Evolutionary conservation across 2,113 vertebrate species (phyloP).

Genomic region (Xiphias gladius): DNA sequence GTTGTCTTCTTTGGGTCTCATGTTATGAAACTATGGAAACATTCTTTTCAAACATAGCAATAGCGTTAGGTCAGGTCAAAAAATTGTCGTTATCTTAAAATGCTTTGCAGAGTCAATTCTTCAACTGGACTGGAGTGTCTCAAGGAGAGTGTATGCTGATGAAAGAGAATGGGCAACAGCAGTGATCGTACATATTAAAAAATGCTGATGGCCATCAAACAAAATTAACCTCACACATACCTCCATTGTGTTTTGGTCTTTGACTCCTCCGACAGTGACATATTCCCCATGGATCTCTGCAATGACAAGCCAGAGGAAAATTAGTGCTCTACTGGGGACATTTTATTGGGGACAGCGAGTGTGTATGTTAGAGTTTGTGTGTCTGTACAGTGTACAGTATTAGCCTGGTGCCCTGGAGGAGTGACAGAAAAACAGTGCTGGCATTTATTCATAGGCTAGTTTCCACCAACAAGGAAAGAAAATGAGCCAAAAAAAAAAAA

Average conservation of each 20-base stretch:
- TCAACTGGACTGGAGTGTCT: conserved; percentile 23
- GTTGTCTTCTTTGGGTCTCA: background rate
- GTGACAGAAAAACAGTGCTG: conserved; percentile 78
- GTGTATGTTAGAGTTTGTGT: background rate
- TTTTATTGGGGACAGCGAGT: background rate
- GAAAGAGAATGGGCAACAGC: background rate
- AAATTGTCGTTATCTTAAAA: conserved; percentile 33
- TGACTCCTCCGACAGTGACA: background rate
- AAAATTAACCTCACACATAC: background rate
- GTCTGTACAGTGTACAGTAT: background rate
- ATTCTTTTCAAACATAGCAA: conserved; percentile 39
- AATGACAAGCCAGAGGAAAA: background rate
- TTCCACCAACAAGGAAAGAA: conserved; percentile 58
- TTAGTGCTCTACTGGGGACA: background rate
- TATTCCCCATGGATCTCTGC: background rate
- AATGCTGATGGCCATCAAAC: background rate
- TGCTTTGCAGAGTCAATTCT: background rate
- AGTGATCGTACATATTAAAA: background rate
- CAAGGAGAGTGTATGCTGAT: background rate
- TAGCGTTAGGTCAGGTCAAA: conserved; percentile 35
- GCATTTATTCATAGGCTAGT: conserved; percentile 84
- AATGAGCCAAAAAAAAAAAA: no score
- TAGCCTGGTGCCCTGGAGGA: conserved; percentile 78
- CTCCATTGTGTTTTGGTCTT: background rate
- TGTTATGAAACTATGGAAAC: conserved; percentile 43